Percentiles rank a stretch among this genome's conserved stretches.
Conservation (phyloP, 1,140 invertebrate genomes). For the Centruroides vittatus region DNA sequence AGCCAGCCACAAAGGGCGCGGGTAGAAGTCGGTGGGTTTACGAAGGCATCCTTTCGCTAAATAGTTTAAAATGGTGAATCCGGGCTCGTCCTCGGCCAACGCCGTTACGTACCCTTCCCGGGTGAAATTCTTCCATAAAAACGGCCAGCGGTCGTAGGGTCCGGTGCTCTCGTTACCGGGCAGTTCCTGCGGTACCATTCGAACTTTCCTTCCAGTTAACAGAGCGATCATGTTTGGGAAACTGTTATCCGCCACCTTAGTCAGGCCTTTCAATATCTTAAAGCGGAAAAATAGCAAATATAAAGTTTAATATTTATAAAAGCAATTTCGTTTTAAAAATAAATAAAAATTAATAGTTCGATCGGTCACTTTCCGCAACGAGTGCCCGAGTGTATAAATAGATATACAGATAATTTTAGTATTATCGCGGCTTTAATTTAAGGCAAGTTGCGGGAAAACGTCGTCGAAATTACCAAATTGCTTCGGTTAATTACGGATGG, state of each 20-base stretch:
- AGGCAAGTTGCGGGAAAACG: too few relatives aligned
- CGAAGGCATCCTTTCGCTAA: constrained; percentile 55
- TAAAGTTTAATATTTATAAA: too few relatives aligned
- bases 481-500: too few relatives aligned
- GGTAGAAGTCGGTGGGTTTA: constrained; percentile 66
- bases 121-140: constrained; percentile 31
- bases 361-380: too few relatives aligned
- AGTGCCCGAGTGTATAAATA: too few relatives aligned
- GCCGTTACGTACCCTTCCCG: constrained; percentile 56
- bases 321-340: too few relatives aligned
- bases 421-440: too few relatives aligned
- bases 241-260: constrained; percentile 32
- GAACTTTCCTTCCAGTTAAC: constrained; percentile 21
- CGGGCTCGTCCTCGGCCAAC: constrained; percentile 57
- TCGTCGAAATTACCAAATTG: too few relatives aligned
- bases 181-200: constrained; percentile 4
- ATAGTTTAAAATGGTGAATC: constrained; percentile 67
- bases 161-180: background rate
- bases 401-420: too few relatives aligned
- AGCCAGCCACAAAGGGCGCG: constrained; percentile 45
- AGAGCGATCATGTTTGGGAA: constrained; percentile 31
- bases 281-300: background rate
- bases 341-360: too few relatives aligned
- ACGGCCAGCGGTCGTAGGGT: constrained; percentile 11
- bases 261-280: constrained; percentile 24